Evolutionary conservation across 2,797 vertebrate species (phyloP), one percentile per base, ranked within the genome.

Genomic region (Sarcoramphus papa): DNA sequence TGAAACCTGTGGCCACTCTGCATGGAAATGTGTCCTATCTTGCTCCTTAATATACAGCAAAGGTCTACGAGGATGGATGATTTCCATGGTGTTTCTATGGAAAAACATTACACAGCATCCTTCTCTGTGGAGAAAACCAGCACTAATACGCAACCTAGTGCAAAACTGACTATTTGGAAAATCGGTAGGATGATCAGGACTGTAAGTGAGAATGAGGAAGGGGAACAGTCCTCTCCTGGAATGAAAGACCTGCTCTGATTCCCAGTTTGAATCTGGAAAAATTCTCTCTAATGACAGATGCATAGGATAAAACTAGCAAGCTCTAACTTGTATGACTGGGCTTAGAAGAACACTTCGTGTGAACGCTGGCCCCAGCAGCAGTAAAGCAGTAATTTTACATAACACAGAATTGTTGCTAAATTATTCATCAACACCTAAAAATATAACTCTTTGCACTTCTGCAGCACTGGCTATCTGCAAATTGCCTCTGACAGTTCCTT

Each of bases 361-460:
- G 0, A 95, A 90, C 25, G 33, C 70, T 70, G 84, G 90, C 70
- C 85, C 45, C 83, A 94, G 83, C 85, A 92, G 85, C 92, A 77
- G 64, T 27, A 92, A 64, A 83, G 81, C 80, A 70, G 74, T 41
- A 57, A 94, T 87, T 95, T 93, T 93, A 94, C 53, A 16, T 81
- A 91, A 85, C 81, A 51, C 69, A 43, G 77, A 79, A 93, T 15
- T 47, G 67, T 88, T 91, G 75, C 88, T 97, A 95, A 92, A 96
- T 96, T 95, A 97, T 96, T 96, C 94, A 95, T 70, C 67, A 31
- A 74, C 86, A 89, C n/a, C 76, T 73, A 72, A 90, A 96, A 94
- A 94, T 89, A 45, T 19, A 95, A 91, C 81, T 85, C 80, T 67
- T 57, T 78, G 69, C 94, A 84, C 73, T 92, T 91, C 75, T 89